phyloP scores from a whole-genome alignment of 2,888 invertebrate species.

The Metacarcinus magister region DNA sequence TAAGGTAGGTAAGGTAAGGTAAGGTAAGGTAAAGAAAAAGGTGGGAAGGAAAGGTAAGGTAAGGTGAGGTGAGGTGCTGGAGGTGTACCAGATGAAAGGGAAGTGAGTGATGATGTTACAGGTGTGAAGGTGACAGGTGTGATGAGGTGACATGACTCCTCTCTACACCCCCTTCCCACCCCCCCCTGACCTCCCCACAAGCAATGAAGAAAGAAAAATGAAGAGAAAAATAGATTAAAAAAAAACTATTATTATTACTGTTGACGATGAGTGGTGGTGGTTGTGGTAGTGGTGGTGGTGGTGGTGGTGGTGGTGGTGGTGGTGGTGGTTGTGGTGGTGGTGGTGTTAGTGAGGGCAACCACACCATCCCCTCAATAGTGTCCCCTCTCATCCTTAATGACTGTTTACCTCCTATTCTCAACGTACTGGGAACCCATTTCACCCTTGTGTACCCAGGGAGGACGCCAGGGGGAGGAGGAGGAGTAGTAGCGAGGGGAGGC shows the following conservation, averaged over 20 bases:
- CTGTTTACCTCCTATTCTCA: constrained; percentile 26
- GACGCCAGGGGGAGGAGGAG: background rate
- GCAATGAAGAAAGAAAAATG: constrained; percentile 9
- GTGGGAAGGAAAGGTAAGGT: no score
- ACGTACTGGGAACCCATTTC: background rate
- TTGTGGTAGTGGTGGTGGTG: background rate
- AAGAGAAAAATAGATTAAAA: background rate
- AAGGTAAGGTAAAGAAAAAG: no score
- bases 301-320: background rate
- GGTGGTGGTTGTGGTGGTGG: background rate
- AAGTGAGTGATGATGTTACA: no score
- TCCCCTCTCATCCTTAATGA: constrained; percentile 22
- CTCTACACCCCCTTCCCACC: no score
- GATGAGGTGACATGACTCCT: background rate
- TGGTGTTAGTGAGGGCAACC: background rate
- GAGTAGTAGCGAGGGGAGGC: background rate
- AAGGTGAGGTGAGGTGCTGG: background rate
- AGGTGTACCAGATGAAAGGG: background rate
- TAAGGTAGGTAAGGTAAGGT: no score
- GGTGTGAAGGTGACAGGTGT: background rate
- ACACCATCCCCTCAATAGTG: background rate
- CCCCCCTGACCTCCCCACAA: background rate
- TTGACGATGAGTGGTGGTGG: background rate
- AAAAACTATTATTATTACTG: background rate
- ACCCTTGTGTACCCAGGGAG: background rate